Percentiles rank a stretch among this genome's conserved stretches.
These are phyloP conservation scores for Aradophagus sp. DNA, from an alignment of 1,140 invertebrate species.

Conservation along the genomic window DNA sequence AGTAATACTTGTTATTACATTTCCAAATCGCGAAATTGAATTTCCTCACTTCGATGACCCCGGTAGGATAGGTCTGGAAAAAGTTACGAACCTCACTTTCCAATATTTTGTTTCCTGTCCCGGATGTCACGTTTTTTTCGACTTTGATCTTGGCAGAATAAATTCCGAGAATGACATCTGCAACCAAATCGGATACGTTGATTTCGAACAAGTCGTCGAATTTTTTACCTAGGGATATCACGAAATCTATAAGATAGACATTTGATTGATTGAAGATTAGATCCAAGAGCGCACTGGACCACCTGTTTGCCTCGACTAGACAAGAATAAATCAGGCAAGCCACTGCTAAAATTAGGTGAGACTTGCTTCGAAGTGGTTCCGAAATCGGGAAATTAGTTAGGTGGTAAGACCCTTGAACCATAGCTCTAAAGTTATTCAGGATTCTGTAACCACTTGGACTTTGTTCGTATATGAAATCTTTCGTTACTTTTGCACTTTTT, in stretches of 20 bases:
- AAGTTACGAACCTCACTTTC: conserved; percentile 60
- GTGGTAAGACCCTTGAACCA: conserved; percentile 66
- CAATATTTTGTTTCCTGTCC: conserved; percentile 60
- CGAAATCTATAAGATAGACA: conserved; percentile 68
- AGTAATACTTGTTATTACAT: conserved; percentile 64
- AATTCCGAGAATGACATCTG: conserved; percentile 68
- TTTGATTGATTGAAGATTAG: conserved; percentile 71
- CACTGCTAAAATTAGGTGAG: conserved; percentile 63
- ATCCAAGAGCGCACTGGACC: conserved; percentile 65
- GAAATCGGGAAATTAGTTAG: conserved; percentile 54
- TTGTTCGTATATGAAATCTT: too few relatives aligned
- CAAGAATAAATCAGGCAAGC: conserved; percentile 66
- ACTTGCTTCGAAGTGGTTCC: conserved; percentile 50
- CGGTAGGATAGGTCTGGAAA: conserved; percentile 53
- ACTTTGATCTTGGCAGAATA: conserved; percentile 69
- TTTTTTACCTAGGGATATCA: conserved; percentile 60
- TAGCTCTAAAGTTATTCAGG: conserved; percentile 56
- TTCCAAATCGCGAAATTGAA: conserved; percentile 69
- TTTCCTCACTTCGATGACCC: conserved; percentile 67
- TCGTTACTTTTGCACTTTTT: too few relatives aligned
- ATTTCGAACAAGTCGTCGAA: conserved; percentile 63
- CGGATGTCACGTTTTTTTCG: conserved; percentile 62
- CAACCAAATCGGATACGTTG: conserved; percentile 60
- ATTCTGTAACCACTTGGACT: conserved; percentile 13
- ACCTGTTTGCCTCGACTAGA: conserved; percentile 64